Base-by-base conservation (phyloP, 2,888 invertebrate genomes). In the Lasius platythorax region DNA sequence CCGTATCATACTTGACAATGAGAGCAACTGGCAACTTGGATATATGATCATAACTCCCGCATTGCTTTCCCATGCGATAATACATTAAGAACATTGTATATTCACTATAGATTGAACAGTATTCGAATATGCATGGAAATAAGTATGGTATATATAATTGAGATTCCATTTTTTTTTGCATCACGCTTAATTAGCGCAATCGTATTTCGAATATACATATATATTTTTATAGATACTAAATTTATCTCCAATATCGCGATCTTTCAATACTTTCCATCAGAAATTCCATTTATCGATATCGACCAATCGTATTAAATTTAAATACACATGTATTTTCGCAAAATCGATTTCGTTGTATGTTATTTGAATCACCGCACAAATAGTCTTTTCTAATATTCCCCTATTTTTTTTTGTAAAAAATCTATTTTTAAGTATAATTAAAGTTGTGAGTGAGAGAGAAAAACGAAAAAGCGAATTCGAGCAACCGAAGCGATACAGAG, bases 1-100 rank as follows among this genome's bases (percentile, higher is more conserved):
- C 85, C 84, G 88, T 89, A 88, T 87, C 89, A 86, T 30, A 37
- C 61, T 67, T 68, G 87, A 82, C 82, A 61, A 82, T 72, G 66
- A 83, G 70, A 81, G 61, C 79, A 56, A 58, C 79, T 81, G 79
- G 46, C 79, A 73, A 81, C 73, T 81, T 73, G 79, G 46, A 81
- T 81, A 73, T 61, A 81, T 28, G 46, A 81, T 37, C 37, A 23
- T 79, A 58, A 79, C 46, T 72, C 73, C 73, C 33, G n/a, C n/a
- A 9, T 28, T 37, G 18, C 53, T 53, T 61, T 72, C 58, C 73
- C 46, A 43, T 23, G 70, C 58, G 58, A 72, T 72, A 46, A 11
- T 37, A 46, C 61, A 79, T 61, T 73, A 61, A 30, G 40, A 79
- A 33, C 23, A 15, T 70, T 37, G 30, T 33, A 37, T n/a, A n/a